Evolutionary conservation across 2,888 invertebrate genomes (phyloP).

Genomic region (Drosophila engyochracea): DNA sequence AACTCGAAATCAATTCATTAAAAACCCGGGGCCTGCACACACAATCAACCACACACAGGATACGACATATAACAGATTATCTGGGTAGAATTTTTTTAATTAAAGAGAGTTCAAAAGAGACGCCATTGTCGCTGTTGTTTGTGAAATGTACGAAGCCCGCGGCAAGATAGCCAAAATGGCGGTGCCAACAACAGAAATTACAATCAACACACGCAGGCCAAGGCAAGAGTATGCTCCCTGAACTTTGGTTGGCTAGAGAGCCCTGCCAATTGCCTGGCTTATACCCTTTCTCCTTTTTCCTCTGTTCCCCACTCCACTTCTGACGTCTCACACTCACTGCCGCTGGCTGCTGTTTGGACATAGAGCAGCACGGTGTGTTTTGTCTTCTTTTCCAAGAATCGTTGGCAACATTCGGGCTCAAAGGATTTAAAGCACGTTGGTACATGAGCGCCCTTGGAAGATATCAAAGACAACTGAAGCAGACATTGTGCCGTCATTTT

Average conservation of each 20-base stretch:
- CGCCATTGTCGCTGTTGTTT: constrained; percentile 61
- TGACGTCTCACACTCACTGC: not conserved
- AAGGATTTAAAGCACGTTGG: constrained; percentile 34
- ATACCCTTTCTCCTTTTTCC: not conserved
- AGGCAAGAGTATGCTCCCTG: constrained; percentile 24
- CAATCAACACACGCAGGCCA: constrained; percentile 20
- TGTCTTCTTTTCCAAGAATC: constrained; percentile 38
- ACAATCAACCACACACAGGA: constrained; percentile 13
- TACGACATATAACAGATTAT: constrained; percentile 33
- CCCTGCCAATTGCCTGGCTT: constrained; percentile 44
- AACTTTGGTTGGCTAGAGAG: constrained; percentile 30
- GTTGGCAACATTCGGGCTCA: constrained; percentile 53
- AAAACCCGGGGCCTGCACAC: constrained; percentile 28
- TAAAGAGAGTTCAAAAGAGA: constrained; percentile 71
- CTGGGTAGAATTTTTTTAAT: constrained; percentile 57
- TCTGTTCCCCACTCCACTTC: not conserved
- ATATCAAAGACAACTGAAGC: constrained; percentile 51
- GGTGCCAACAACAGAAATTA: constrained; percentile 58
- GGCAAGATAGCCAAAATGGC: constrained; percentile 47
- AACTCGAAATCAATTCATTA: constrained; percentile 61
- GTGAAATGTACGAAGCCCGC: constrained; percentile 62
- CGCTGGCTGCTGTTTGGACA: constrained; percentile 27
- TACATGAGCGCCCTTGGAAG: constrained; percentile 40
- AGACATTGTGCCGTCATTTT: constrained; percentile 37
- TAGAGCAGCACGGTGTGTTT: constrained; percentile 31